Evolutionary conservation across 2,888 invertebrate species (phyloP).

Genomic region (Ametastegia equiseti): DNA sequence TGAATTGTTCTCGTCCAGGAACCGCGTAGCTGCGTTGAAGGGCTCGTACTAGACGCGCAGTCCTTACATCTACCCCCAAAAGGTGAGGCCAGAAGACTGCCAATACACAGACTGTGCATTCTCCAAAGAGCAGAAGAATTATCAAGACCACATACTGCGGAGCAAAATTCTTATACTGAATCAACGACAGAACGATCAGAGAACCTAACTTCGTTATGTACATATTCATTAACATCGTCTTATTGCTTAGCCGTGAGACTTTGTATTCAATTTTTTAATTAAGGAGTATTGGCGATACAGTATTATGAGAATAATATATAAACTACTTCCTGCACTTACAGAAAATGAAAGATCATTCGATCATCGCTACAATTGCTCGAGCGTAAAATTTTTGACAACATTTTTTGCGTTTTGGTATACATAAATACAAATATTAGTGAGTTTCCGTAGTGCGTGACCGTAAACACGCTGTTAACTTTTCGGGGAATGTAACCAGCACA

Average conservation of each 20-base stretch:
- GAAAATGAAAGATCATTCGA: neutral
- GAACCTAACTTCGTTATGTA: neutral
- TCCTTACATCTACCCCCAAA: slow-evolving; percentile 84
- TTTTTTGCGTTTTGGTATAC: slow-evolving; percentile 2
- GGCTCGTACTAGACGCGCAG: slow-evolving; percentile 83
- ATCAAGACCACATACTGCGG: slow-evolving; percentile 85
- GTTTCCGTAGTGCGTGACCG: slow-evolving; percentile 20
- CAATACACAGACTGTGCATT: slow-evolving; percentile 84
- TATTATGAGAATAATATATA: neutral
- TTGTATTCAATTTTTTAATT: neutral
- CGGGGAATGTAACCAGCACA: neutral
- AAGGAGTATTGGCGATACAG: neutral
- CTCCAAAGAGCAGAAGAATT: slow-evolving; percentile 82
- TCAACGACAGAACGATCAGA: neutral
- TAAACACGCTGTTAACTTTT: slow-evolving; percentile 2
- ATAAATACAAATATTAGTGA: too few species aligned
- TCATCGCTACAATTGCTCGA: slow-evolving; percentile 3
- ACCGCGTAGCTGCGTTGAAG: slow-evolving; percentile 88
- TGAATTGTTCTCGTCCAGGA: slow-evolving; percentile 85
- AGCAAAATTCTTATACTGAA: neutral
- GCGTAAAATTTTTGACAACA: slow-evolving; percentile 18
- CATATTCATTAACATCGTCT: neutral
- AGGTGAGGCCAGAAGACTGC: slow-evolving; percentile 89
- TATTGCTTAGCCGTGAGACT: neutral
- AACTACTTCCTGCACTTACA: neutral